Conservation (phyloP, 2,797 vertebrate species). For the Neostethus bicornis region DNA sequence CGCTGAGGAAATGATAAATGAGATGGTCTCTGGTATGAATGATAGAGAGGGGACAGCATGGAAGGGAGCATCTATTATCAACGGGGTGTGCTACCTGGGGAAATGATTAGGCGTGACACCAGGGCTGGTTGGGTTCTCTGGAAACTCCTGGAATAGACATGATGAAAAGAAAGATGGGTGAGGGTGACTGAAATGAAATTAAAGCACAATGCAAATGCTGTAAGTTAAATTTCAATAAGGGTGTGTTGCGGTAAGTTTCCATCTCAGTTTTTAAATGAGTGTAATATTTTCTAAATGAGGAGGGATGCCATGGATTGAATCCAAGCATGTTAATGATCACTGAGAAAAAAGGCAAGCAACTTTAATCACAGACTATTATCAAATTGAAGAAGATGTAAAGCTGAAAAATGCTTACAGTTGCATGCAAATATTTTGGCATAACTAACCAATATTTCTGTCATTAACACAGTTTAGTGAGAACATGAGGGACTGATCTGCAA, state of each 20-base stretch:
- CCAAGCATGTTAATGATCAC: slow-evolving; percentile 18
- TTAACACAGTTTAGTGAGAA: not conserved
- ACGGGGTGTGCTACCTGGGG: slow-evolving; percentile 87
- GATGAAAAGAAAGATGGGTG: slow-evolving; percentile 86
- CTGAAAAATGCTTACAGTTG: slow-evolving; percentile 34
- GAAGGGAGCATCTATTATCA: slow-evolving; percentile 78
- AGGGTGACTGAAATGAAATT: slow-evolving; percentile 81
- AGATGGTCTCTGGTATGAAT: slow-evolving; percentile 75
- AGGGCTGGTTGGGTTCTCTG: slow-evolving; percentile 85
- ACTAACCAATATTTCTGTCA: not conserved
- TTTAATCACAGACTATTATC: not conserved
- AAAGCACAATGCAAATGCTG: slow-evolving; percentile 79
- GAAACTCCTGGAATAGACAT: slow-evolving; percentile 90
- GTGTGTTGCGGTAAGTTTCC: slow-evolving; percentile 18
- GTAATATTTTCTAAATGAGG: slow-evolving; percentile 10
- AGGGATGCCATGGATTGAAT: slow-evolving; percentile 29
- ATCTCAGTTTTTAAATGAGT: slow-evolving; percentile 1
- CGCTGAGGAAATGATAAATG: slow-evolving; percentile 68
- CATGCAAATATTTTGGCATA: slow-evolving; percentile 5
- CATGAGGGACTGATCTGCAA: not conserved
- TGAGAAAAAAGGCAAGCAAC: slow-evolving; percentile 19
- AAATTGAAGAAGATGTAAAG: slow-evolving; percentile 40
- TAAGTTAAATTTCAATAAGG: slow-evolving; percentile 23
- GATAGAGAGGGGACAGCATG: slow-evolving; percentile 79
- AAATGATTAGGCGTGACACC: slow-evolving; percentile 86